These are phyloP conservation scores for Botia almorhae DNA, from an alignment of 2,797 vertebrate genomes.

Conservation along the genomic window DNA sequence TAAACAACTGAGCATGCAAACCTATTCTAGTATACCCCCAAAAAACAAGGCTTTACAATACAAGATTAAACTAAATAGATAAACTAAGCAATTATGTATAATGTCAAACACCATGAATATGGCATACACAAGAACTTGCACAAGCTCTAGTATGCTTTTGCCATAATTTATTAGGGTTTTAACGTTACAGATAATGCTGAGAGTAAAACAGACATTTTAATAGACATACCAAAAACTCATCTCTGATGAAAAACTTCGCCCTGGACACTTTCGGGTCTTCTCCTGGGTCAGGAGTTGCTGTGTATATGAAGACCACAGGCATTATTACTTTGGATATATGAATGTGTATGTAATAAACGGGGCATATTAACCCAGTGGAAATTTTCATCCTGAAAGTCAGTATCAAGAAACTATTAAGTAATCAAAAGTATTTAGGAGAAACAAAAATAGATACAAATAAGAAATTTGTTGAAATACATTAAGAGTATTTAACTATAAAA, in stretches of 20 bases:
- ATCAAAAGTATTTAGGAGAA: too few relatives aligned
- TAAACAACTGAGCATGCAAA: not conserved
- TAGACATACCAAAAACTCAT: slow-evolving; percentile 90
- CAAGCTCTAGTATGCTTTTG: not conserved
- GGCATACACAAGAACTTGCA: not conserved
- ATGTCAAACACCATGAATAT: not conserved
- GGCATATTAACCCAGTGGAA: too few relatives aligned
- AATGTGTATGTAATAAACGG: not conserved
- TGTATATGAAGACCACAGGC: slow-evolving; percentile 36
- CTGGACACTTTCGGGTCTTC: slow-evolving; percentile 94
- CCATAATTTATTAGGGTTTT: too few relatives aligned
- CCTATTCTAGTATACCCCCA: too few relatives aligned
- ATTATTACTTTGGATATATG: slow-evolving; percentile 21
- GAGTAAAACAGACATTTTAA: not conserved
- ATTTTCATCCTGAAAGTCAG: too few relatives aligned
- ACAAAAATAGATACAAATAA: too few relatives aligned
- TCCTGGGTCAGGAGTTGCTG: slow-evolving; percentile 90
- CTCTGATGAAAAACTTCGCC: slow-evolving; percentile 97
- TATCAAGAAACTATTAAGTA: too few relatives aligned
- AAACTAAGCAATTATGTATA: too few relatives aligned
- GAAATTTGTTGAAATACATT: too few relatives aligned
- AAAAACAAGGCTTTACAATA: too few relatives aligned
- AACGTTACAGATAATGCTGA: not conserved
- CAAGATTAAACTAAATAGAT: too few relatives aligned
- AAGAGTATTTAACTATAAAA: too few relatives aligned